Conservation (phyloP, 2,888 invertebrate species). For the Cataglyphis livida region DNA sequence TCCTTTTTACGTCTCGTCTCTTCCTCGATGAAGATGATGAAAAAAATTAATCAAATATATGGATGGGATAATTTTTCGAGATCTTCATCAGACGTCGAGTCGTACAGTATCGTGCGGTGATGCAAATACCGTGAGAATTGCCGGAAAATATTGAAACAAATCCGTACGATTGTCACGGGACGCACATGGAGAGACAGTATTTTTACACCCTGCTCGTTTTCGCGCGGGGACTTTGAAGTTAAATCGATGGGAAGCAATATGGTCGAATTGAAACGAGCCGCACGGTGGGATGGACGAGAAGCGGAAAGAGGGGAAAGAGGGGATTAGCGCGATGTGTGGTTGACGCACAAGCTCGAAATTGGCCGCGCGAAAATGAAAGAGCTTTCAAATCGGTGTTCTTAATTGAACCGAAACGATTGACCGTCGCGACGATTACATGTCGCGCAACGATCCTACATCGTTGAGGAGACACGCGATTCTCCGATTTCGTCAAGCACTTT, state of each 20-base stretch:
- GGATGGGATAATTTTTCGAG: not conserved
- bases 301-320: not conserved
- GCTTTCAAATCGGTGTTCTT: conserved; percentile 67
- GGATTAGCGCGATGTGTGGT: conserved; percentile 13
- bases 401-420: conserved; percentile 68
- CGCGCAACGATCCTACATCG: conserved; percentile 8
- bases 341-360: conserved; percentile 68
- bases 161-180: conserved; percentile 78
- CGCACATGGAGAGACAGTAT: conserved; percentile 61
- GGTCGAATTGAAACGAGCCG: conserved; percentile 68
- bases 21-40: not conserved
- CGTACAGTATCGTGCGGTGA: not conserved
- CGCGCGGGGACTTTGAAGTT: conserved; percentile 72
- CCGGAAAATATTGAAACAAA: not conserved
- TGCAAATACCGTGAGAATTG: not conserved
- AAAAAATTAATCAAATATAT: not conserved
- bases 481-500: not conserved
- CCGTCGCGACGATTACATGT: conserved; percentile 53
- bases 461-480: not conserved
- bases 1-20: conserved; percentile 63
- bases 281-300: not conserved
- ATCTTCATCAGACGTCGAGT: not conserved
- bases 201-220: conserved; percentile 62
- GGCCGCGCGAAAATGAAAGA: conserved; percentile 71
- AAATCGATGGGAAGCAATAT: conserved; percentile 76